Base-by-base conservation (phyloP, 53 echinoderm and acorn worm genomes). In the Holothuria scabra region DNA sequence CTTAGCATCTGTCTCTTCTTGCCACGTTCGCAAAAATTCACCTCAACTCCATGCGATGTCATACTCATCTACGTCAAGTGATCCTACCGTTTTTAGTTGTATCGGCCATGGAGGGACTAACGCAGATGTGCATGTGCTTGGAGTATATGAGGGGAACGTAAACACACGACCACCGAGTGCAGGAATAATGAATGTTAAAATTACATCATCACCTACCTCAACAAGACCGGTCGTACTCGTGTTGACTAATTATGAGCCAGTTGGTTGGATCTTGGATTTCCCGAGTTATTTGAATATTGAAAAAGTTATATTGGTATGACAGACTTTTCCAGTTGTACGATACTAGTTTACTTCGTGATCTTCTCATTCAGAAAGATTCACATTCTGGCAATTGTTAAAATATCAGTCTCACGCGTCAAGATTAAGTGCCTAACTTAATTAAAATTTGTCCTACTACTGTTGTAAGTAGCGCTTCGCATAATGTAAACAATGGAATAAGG, bases 141-240 rank as follows among this genome's bases (percentile, higher is more conserved):
- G 84, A 37, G 93, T 95, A 1, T 91, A 95, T 35, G 95, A 95
- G 65, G 95, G 93, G 6, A 89, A 87, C 72, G 44, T 72, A 26
- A 87, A 93, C 83, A 88, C 93, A 12, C 49, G 88, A 65, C 95
- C 90, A 19, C 89, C 95, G 3, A 85, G 65, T 18, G 85, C 95
- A 6, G 95, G 95, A 3, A 87, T 90, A 8, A 89, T 93, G 66
- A 76, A 59, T n/a, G 95, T 95, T 5, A 9, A 7, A 7, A 59
- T 92, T 23, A 35, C 86, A 5, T 70, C 83, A 10, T 49, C 22
- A 8, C 28, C 80, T 14, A 64, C 52, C 0, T 74, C 48, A 22
- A 57, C 52, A 13, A 76, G 83, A 70, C 87, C 89, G 4, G 37
- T 95, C 2, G 88, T 93, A 2, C 65, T 95, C 20, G 82, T 93